Base-by-base conservation (phyloP, 2,113 vertebrate species). In the Tursiops truncatus region DNA sequence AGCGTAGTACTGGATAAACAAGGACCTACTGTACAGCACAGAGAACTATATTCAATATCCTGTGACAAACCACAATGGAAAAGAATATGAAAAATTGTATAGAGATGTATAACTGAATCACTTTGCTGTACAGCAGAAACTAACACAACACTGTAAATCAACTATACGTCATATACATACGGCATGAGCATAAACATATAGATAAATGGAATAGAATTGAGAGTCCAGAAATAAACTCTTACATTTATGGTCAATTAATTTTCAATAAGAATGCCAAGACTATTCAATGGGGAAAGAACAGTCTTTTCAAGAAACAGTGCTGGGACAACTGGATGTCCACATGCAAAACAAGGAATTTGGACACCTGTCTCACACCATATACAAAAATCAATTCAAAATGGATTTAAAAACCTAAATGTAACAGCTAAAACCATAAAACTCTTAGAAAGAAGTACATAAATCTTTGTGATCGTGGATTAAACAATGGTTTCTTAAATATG, bases 201-300 rank as follows among this genome's bases (percentile, higher is more conserved):
- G 26, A 79, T 28, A 63, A 65, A 76, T 41, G 44, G 25, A 65
- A 70, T 5, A 58, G 70, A 89, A 36, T 1, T 56, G 15, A 76
- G 56, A 94, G 9, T 82, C 63, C 63, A 88, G 44, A 89, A 93
- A 83, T 65, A 96, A 94, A 95, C 47, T 41, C 25, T 87, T 36
- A 31, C 1, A 53, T 47, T 82, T 79, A 60, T 17, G 41, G 44
- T 26, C n/a, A 84, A 13, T 15, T 87, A 28, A 79, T 41, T 86
- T 82, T 95, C 38, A 10, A 53, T 20, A 89, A 70, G 67, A 86
- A 71, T 53, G 20, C 36, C 67, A 63, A 79, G 6, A 84, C 6
- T 14, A 63, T 63, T 62, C 53, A 96, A 44, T 33, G 26, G 50
- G 23, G 6, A 4, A 38, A 68, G 8, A 79, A 60, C 0, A 82